Base-by-base conservation (phyloP, 2,113 vertebrate species). In the Eurystomus gularis region DNA sequence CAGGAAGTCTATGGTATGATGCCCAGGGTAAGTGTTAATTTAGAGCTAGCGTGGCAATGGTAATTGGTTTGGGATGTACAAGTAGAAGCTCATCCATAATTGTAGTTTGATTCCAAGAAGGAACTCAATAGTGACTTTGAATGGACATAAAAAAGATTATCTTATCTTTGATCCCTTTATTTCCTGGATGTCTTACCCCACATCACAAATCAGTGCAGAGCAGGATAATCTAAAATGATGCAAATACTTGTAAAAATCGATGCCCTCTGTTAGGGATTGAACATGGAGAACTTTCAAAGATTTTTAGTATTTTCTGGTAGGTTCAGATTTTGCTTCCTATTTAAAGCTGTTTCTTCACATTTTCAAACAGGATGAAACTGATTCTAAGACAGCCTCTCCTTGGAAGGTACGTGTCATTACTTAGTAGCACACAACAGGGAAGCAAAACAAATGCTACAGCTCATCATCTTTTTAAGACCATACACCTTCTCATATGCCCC, bases 381-480 rank as follows among this genome's bases (percentile, higher is more conserved):
- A 99, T 95, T 98, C 99, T 7, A 99, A 99, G 96, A 98, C 98
- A 20, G 98, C 99, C 3, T 99, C 99, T 90, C 99, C 99, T 2
- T 99, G 99, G 99, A 99, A 99, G 99, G 99, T 99, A 98, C 91
- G 98, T 65, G 46, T 46, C 29, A 17, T 37, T 60, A 28, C 66
- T 37, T 51, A 42, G n/a, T 58, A 87, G 23, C 37, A 52, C 33
- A 44, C 55, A 68, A 12, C 9, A 52, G 52, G 35, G 88, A 29
- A 78, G 52, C n/a, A 52, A 37, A 64, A 5, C 51, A 23, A 37
- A 57, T 76, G 7, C 13, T 26, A 23, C 6, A 78, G 25, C 52
- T 28, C 6, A 23, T 79, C 10, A 33, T 60, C 21, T n/a, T 54
- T 54, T 55, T 61, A 55, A 62, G 39, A 58, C 23, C n/a, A 28